Conservation (phyloP, 2,797 vertebrate genomes). For the Acomys russatus region DNA sequence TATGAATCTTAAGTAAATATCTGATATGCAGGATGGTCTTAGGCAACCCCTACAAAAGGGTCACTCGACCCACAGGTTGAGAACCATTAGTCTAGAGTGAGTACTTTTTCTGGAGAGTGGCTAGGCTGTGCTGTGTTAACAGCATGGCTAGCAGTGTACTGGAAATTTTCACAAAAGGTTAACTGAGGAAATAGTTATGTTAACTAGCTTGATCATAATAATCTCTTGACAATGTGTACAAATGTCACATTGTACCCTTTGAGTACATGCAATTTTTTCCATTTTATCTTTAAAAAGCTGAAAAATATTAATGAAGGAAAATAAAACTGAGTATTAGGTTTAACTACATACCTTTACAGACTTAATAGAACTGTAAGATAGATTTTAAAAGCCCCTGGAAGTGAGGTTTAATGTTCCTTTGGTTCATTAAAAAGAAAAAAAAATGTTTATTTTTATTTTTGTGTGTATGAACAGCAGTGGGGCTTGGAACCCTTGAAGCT, state of each 20-base stretch:
- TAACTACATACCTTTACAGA: constrained; percentile 14
- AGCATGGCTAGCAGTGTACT: neutral
- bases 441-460: neutral
- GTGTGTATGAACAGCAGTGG: neutral
- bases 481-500: neutral
- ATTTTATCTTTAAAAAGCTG: constrained; percentile 33
- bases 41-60: neutral
- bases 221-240: constrained; percentile 2
- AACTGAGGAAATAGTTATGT: neutral
- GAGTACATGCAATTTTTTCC: constrained; percentile 12
- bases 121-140: neutral
- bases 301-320: constrained; percentile 36
- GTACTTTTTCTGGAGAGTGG: neutral
- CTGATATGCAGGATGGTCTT: neutral
- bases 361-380: constrained; percentile 29
- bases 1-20: neutral
- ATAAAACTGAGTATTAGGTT: constrained; percentile 1
- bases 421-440: neutral
- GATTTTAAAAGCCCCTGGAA: constrained; percentile 37
- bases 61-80: neutral
- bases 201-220: neutral
- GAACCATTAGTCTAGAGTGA: neutral
- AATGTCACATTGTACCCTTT: neutral
- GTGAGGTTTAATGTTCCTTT: constrained; percentile 44
- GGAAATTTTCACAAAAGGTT: neutral